Percentiles rank a stretch among this genome's conserved stretches.
phyloP scores from a whole-genome alignment of 2,113 vertebrate genomes.

The Brachyhypopomus occidentalis region DNA sequence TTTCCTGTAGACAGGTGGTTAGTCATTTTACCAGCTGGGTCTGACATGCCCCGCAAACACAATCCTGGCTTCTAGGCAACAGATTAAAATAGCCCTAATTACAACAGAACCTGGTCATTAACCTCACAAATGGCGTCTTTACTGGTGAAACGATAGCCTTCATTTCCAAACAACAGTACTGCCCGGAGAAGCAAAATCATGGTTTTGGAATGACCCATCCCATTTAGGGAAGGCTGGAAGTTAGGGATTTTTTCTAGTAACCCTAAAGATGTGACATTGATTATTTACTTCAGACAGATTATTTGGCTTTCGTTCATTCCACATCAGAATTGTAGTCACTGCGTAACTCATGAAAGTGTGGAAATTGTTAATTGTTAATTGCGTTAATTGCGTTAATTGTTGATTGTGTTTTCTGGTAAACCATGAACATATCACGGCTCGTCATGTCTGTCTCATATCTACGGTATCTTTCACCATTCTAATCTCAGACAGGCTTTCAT shows the following conservation, averaged over 20 bases:
- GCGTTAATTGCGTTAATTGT: neutral
- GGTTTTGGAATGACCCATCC: neutral
- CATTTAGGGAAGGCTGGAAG: neutral
- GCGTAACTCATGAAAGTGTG: neutral
- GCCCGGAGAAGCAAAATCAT: neutral
- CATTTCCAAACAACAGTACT: slow-evolving; percentile 1
- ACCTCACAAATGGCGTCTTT: slow-evolving; percentile 16
- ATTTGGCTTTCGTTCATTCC: too few species aligned
- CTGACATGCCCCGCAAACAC: slow-evolving; percentile 1
- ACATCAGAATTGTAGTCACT: too few species aligned
- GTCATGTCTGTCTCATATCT: neutral
- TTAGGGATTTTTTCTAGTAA: neutral
- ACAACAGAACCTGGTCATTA: slow-evolving; percentile 25
- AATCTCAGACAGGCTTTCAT: neutral
- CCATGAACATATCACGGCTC: too few species aligned
- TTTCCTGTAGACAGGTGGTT: slow-evolving; percentile 8
- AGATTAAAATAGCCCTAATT: slow-evolving; percentile 29
- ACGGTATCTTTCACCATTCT: neutral
- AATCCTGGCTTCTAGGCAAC: slow-evolving; percentile 15
- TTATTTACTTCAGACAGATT: neutral
- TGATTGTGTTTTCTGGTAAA: neutral
- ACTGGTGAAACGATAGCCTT: neutral
- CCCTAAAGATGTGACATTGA: neutral
- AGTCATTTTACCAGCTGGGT: slow-evolving; percentile 11
- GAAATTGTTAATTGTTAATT: neutral